These are phyloP conservation scores for Leucoraja ocellata DNA, from an alignment of 2,797 vertebrate genomes.

Conservation along the genomic window DNA sequence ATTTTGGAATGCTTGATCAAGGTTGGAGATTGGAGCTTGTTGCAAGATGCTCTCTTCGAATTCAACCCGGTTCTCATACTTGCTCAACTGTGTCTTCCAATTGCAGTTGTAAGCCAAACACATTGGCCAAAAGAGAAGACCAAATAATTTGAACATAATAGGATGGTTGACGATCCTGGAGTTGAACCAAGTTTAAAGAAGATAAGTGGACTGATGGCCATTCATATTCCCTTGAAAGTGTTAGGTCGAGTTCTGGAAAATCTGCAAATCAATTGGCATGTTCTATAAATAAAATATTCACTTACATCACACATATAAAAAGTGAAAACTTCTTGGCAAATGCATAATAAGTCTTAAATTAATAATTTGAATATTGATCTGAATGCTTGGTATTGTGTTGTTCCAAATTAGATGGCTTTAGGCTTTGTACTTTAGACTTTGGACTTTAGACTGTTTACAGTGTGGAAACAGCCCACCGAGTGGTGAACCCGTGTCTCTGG, in stretches of 20 bases:
- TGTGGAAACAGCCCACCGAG: too few relatives aligned
- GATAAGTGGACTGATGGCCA: neutral
- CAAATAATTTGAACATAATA: neutral
- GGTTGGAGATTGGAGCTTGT: neutral
- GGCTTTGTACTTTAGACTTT: too few relatives aligned
- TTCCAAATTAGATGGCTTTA: too few relatives aligned
- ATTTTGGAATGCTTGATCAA: neutral
- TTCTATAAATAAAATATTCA: neutral
- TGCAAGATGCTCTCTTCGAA: neutral
- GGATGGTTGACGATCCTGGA: neutral
- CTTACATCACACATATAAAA: neutral
- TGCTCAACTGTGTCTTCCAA: neutral
- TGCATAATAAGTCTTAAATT: neutral
- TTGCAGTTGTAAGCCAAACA: neutral
- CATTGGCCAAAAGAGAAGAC: conserved; percentile 3
- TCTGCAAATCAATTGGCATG: neutral
- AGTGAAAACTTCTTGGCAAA: neutral
- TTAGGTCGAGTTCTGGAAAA: neutral
- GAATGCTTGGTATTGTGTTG: neutral
- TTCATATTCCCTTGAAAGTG: neutral
- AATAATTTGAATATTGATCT: neutral
- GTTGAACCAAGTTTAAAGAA: neutral
- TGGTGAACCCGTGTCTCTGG: too few relatives aligned
- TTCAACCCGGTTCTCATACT: neutral
- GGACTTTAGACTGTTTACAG: too few relatives aligned